Base-by-base conservation (phyloP, 2,797 vertebrate species). In the Ctenopoma kingsleyae region DNA sequence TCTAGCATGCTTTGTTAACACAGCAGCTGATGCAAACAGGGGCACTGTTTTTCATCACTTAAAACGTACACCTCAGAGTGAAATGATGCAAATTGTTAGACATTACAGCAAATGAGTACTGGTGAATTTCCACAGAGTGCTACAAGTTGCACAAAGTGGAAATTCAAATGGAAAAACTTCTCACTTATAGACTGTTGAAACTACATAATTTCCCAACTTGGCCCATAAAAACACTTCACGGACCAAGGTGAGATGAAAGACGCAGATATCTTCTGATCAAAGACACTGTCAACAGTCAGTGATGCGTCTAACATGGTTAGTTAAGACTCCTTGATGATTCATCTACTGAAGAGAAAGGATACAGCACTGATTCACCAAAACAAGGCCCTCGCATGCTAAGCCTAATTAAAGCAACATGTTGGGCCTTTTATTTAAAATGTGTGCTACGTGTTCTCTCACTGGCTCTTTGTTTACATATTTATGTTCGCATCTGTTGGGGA, bases 381-480 rank as follows among this genome's bases (percentile, higher is more conserved):
- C 82, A 85, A 92, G 88, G 69, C 68, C 71, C 78, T 92, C 58
- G 87, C 91, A 92, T 91, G 91, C 89, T 89, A 91, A 56, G 73
- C 50, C 16, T 93, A 92, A 94, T 93, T 77, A 86, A 77, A 93
- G 80, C 92, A 89, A 47, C 81, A 83, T 92, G 92, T 71, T 8
- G 43, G 66, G 54, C 11, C 66, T 59, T 77, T 87, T 88, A 91
- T 89, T 87, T 74, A 71, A 85, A 85, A 78, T 81, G 59, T 83
- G 84, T 86, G 82, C 78, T 76, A 78, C 78, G 84, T 84, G 80
- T 90, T 88, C 81, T 78, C 78, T 83, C 73, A 70, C 78, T 78
- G 63, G 60, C 50, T 75, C 68, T 69, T 80, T 88, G 88, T 90
- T 92, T 89, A 87, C 84, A 80, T 87, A 89, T 89, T 88, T 90